These are phyloP conservation scores for Drosophila hawaiiensis DNA, from an alignment of 2,888 invertebrate species.

Conservation along the genomic window DNA sequence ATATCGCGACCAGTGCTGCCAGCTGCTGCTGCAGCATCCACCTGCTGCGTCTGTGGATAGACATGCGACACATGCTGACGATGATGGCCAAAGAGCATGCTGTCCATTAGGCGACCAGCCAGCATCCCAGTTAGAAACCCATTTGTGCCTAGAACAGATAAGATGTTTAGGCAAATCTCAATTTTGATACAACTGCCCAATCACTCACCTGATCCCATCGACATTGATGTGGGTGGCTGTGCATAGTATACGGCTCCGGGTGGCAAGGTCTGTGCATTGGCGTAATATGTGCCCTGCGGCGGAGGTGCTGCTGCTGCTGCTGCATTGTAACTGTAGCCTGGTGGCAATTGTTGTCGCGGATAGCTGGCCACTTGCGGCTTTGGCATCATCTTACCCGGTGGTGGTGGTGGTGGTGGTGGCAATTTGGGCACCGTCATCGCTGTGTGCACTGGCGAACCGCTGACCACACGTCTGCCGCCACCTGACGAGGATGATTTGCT, in stretches of 20 bases:
- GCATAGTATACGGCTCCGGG: constrained; percentile 78
- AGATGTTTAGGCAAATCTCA: background rate
- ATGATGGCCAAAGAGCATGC: constrained; percentile 56
- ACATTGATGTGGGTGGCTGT: constrained; percentile 63
- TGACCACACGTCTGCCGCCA: constrained; percentile 69
- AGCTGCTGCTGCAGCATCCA: constrained; percentile 20
- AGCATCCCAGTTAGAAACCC: constrained; percentile 73
- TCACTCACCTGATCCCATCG: constrained; percentile 71
- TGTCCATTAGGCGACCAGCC: constrained; percentile 68
- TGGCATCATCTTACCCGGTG: constrained; percentile 37
- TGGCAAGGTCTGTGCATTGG: constrained; percentile 75
- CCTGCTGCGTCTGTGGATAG: constrained; percentile 50
- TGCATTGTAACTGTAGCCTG: constrained; percentile 48
- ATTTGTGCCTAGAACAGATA: constrained; percentile 21
- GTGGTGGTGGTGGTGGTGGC: constrained; percentile 62
- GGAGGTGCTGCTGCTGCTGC: constrained; percentile 28
- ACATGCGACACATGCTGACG: constrained; percentile 58
- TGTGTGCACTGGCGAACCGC: constrained; percentile 74
- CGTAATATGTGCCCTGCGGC: constrained; percentile 65
- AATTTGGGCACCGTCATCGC: constrained; percentile 67
- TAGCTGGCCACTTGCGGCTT: constrained; percentile 57
- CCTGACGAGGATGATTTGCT: constrained; percentile 77
- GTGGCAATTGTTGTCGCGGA: constrained; percentile 69
- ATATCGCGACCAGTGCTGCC: constrained; percentile 55
- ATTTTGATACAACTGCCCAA: background rate